phyloP scores from a whole-genome alignment of 2,113 vertebrate species.

The Phyllostomus discolor region DNA sequence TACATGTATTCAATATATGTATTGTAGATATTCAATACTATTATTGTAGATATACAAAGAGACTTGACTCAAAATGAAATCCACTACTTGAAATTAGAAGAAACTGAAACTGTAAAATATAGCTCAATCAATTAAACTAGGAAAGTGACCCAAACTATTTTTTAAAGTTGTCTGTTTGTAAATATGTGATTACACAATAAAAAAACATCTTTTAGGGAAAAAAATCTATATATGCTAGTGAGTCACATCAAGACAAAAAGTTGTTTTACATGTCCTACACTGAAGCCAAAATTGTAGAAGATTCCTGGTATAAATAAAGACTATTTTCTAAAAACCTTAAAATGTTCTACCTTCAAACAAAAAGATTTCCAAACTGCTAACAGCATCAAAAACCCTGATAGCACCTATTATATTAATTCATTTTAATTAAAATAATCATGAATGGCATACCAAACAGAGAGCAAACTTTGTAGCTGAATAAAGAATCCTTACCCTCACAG shows the following conservation, averaged over 20 bases:
- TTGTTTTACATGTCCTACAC: background rate
- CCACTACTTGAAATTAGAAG: conserved; percentile 1
- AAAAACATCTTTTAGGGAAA: background rate
- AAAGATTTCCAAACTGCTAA: background rate
- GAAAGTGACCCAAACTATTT: background rate
- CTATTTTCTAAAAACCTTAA: conserved; percentile 1
- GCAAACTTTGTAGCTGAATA: background rate
- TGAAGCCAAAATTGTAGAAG: background rate
- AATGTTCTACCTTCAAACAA: background rate
- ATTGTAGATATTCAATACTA: too few species aligned
- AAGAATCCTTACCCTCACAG: background rate
- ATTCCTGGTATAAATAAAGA: background rate
- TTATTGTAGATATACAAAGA: background rate
- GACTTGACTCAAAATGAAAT: background rate
- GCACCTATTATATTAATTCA: background rate
- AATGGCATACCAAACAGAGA: background rate
- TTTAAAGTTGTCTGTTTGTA: background rate
- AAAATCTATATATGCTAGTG: background rate
- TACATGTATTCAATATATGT: background rate
- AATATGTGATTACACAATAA: background rate
- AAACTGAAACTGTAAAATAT: background rate
- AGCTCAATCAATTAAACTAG: conserved; percentile 8
- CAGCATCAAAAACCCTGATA: background rate
- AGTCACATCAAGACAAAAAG: background rate
- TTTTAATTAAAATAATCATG: conserved; percentile 11